Percentiles rank a stretch among this genome's conserved stretches.
These are phyloP conservation scores for Epinotia brunnichana DNA, from an alignment of 2,888 invertebrate genomes.

Conservation along the genomic window DNA sequence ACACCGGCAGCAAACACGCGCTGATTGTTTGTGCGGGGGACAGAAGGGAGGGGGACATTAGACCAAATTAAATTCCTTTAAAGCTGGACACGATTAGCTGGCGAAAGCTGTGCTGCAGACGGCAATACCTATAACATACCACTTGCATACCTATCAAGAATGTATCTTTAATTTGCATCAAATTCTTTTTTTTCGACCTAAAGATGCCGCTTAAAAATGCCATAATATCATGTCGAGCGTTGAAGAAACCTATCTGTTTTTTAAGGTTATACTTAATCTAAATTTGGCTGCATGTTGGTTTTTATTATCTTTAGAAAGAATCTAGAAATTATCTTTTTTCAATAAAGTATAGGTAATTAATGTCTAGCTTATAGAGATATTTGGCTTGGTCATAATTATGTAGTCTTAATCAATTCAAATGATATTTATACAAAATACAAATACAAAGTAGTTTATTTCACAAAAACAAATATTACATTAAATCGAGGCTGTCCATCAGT, in stretches of 20 bases:
- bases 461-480: too few relatives aligned
- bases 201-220: not conserved
- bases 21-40: constrained; percentile 40
- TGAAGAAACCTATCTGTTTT: not conserved
- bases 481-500: too few relatives aligned
- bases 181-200: too few relatives aligned
- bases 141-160: not conserved
- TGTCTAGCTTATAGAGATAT: not conserved
- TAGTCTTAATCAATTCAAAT: not conserved
- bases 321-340: not conserved
- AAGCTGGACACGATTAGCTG: constrained; percentile 18
- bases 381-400: not conserved
- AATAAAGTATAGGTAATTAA: not conserved
- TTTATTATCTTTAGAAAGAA: too few relatives aligned
- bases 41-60: constrained; percentile 22
- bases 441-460: too few relatives aligned
- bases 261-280: not conserved
- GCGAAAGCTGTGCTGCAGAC: not conserved
- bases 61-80: constrained; percentile 41
- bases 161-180: not conserved
- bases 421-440: too few relatives aligned
- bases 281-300: not conserved
- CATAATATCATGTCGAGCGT: too few relatives aligned
- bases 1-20: constrained; percentile 39
- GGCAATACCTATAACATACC: not conserved